phyloP scores from a whole-genome alignment of 2,797 vertebrate species.

The Triplophysa yarkandensis region DNA sequence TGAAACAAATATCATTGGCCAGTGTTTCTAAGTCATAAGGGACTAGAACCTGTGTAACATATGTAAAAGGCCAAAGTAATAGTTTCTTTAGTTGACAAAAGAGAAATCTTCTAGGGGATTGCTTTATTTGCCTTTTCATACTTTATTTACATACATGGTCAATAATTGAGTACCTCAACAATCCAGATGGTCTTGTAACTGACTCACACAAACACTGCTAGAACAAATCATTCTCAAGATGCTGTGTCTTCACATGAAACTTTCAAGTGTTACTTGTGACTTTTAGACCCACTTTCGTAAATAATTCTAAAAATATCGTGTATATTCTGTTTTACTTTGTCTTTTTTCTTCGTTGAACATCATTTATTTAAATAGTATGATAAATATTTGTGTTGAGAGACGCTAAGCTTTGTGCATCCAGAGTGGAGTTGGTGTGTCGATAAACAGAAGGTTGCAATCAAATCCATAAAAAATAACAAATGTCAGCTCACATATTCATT shows the following conservation, averaged over 20 bases:
- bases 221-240: neutral
- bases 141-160: neutral
- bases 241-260: neutral
- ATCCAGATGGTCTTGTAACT: constrained; percentile 3
- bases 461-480: constrained; percentile 14
- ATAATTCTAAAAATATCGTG: constrained; percentile 2
- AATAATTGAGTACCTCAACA: constrained; percentile 5
- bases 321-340: constrained; percentile 5
- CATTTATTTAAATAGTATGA: constrained; percentile 19
- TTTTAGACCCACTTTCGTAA: constrained; percentile 6
- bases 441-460: constrained; percentile 7
- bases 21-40: neutral
- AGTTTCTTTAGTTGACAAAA: neutral
- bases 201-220: neutral
- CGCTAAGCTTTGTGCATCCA: constrained; percentile 2
- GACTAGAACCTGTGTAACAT: neutral
- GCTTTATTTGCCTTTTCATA: neutral
- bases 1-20: constrained; percentile 11
- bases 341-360: constrained; percentile 10
- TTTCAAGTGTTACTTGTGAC: constrained; percentile 25
- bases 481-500: neutral
- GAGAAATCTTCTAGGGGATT: neutral
- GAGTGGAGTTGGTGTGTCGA: neutral
- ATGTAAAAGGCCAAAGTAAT: constrained; percentile 28
- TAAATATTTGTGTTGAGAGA: constrained; percentile 20